Evolutionary conservation across 2,888 invertebrate species (phyloP), one percentile per base, ranked within the genome.

Genomic region (Cephalotes varians): DNA sequence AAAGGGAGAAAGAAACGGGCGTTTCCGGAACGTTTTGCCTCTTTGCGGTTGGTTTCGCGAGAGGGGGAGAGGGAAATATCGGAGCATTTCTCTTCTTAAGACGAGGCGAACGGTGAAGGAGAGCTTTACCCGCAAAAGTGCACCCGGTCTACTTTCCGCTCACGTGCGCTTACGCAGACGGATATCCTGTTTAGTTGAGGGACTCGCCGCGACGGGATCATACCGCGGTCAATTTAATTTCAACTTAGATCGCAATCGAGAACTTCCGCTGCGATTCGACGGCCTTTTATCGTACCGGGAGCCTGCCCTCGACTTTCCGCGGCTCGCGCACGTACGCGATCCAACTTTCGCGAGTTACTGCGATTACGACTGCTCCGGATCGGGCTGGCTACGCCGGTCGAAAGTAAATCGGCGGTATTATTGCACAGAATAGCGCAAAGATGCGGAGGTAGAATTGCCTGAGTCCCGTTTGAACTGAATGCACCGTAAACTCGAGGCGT

Each of bases 161-260:
- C 89, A 88, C 90, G 89, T 90, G 81, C 65, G 51, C 65, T 73
- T 44, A 76, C 83, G 51, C 82, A 58, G 77, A 79, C 69, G 69
- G 84, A 83, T 87, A 86, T 88, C 77, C 84, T 79, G 80, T 76
- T 82, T 60, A 71, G 62, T 28, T 51, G 60, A 40, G 51, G 28
- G 65, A 71, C 44, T 49, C 47, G 60, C 72, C 60, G 31, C 54
- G 65, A 82, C 74, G 64, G 64, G 54, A 90, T 85, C 88, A 90
- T 87, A 83, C 67, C 65, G 58, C 73, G 83, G 84, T 76, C 90
- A 85, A 89, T 90, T 89, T 90, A 88, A 90, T 90, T 90, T 90
- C 37, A 88, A 90, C 84, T 89, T 85, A 65, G 79, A 85, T 83
- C 80, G 77, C 82, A 85, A 87, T 87, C 85, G 81, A 81, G 84